Percentiles rank a stretch among this genome's conserved stretches.
phyloP scores from a whole-genome alignment of 2,113 vertebrate genomes.

The Mus musculus region DNA sequence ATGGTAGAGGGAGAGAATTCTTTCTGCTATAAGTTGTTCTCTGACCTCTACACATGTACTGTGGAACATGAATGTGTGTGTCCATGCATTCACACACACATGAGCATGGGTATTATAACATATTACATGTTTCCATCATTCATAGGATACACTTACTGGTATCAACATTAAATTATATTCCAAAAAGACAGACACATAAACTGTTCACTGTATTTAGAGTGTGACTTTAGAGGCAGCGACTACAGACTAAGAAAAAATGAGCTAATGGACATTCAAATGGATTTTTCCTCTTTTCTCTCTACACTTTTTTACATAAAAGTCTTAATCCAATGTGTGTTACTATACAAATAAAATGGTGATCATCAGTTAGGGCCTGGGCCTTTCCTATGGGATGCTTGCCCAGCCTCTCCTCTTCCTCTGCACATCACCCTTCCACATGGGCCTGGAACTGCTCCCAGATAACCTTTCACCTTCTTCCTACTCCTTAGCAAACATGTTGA shows the following conservation, averaged over 20 bases:
- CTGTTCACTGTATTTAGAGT: background rate
- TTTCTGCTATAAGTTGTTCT: background rate
- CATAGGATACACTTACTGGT: background rate
- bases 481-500: background rate
- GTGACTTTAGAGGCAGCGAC: constrained; percentile 32
- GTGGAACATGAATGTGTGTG: background rate
- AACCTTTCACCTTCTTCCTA: background rate
- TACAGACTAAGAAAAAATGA: constrained; percentile 2
- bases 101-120: background rate
- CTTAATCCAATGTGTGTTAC: constrained; percentile 15
- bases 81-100: background rate
- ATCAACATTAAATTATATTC: constrained; percentile 37
- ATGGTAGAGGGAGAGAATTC: too few species aligned
- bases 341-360: constrained; percentile 1
- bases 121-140: constrained; percentile 35
- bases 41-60: background rate
- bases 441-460: background rate
- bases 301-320: constrained; percentile 24
- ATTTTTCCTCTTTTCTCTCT: background rate
- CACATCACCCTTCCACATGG: background rate
- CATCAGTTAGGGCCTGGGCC: background rate
- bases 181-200: background rate
- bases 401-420: background rate
- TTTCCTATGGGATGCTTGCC: background rate
- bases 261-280: background rate